Evolutionary conservation across 2,888 invertebrate genomes (phyloP), one percentile per base, ranked within the genome.

Genomic region (Acronicta aceris): DNA sequence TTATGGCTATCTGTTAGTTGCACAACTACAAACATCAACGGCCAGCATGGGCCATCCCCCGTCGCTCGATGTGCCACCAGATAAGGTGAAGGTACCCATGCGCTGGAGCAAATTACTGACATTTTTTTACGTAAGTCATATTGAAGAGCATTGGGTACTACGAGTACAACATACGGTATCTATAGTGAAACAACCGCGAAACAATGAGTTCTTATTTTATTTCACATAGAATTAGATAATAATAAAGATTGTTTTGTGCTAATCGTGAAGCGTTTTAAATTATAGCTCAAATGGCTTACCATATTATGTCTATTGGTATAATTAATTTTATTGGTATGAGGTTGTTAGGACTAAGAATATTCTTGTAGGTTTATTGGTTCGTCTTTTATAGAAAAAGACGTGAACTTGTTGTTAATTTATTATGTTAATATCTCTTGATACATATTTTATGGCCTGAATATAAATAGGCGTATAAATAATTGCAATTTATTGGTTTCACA

Each of bases 381-480:
- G 4, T 12, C 12, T 33, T 33, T 5, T 12, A 12, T 10, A 33
- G 33, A 33, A 33, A 33, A 12, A 33, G 4, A 50, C 45, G 49
- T 67, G 50, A 27, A 67, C 59, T 63, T 51, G 21, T 0, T 21
- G 47, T 36, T 49, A 49, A 57, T 74, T 63, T 49, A 74, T 58
- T 63, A 71, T 59, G 64, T 53, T 45, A 59, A 71, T 74, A 57
- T 16, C 27, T 50, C 46, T 8, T 10, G 9, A 54, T n/a, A 63
- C 4, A 16, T 27, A 53, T 59, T 49, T 71, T 53, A 71, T 53
- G 33, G 40, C 47, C 33, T 38, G 56, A 56, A 61, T 59, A 65
- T 46, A 54, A 49, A 65, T 56, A 58, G 51, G 33, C 45, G 27
- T 59, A 30, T 62, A 71, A 71, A 71, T 71, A 61, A 65, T 71